These are phyloP conservation scores for Diloba caeruleocephala DNA, from an alignment of 2,888 invertebrate genomes.

Conservation along the genomic window DNA sequence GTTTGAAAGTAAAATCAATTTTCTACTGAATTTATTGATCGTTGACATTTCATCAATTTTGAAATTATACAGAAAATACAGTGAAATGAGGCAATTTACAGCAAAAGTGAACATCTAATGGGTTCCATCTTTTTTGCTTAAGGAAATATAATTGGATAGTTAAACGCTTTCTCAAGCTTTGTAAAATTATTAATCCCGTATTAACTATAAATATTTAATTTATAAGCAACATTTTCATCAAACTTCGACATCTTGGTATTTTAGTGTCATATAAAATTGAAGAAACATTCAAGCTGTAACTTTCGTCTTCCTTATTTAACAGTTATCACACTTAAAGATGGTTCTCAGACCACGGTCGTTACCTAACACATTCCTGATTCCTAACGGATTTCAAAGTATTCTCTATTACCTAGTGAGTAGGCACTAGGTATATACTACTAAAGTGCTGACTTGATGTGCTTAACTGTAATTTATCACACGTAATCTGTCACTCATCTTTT, in stretches of 20 bases:
- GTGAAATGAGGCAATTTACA: slow-evolving; percentile 55
- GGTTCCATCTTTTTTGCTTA: slow-evolving; percentile 45
- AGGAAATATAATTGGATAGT: slow-evolving; percentile 46
- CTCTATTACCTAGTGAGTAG: slow-evolving; percentile 3
- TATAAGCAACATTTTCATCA: slow-evolving; percentile 37
- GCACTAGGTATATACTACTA: not conserved
- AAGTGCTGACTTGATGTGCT: slow-evolving; percentile 5
- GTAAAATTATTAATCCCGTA: slow-evolving; percentile 39
- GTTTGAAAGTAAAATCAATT: slow-evolving; percentile 55
- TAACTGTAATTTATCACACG: slow-evolving; percentile 8
- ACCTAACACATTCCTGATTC: slow-evolving; percentile 14
- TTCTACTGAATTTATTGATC: slow-evolving; percentile 56
- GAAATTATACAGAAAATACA: slow-evolving; percentile 46
- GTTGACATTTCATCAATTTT: slow-evolving; percentile 51
- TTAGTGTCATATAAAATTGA: slow-evolving; percentile 45
- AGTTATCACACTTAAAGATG: slow-evolving; percentile 16
- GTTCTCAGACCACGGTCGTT: slow-evolving; percentile 12
- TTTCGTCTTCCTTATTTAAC: slow-evolving; percentile 25
- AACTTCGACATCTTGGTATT: slow-evolving; percentile 21
- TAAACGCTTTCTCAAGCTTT: slow-evolving; percentile 44
- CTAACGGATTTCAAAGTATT: slow-evolving; percentile 6
- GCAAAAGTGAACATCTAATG: slow-evolving; percentile 45
- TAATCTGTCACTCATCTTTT: slow-evolving; percentile 1
- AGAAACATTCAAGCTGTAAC: slow-evolving; percentile 5
- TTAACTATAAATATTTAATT: slow-evolving; percentile 42